Conservation (phyloP, 1,140 invertebrate species). For the Campoletis sonorensis region DNA sequence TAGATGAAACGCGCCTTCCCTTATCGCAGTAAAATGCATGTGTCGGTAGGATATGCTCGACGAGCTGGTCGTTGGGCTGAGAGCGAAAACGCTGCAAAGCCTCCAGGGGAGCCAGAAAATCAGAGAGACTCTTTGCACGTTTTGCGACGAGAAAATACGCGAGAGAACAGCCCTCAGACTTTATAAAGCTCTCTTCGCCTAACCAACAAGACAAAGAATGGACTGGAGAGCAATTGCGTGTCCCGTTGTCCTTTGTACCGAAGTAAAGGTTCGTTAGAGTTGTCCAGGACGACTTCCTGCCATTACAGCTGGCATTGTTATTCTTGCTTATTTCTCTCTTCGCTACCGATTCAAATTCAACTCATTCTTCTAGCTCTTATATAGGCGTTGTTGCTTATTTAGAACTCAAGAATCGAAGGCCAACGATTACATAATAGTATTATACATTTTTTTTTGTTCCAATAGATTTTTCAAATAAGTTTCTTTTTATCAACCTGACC, state of each 20-base stretch:
- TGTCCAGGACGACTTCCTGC: conserved; percentile 40
- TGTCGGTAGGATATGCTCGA: conserved; percentile 1
- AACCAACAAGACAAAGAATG: conserved; percentile 39
- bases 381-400: not conserved
- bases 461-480: no score
- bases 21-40: conserved; percentile 33
- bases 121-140: conserved; percentile 1
- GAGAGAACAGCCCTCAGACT: conserved; percentile 25
- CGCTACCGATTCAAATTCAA: conserved; percentile 2
- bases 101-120: conserved; percentile 17
- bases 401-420: not conserved
- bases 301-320: conserved; percentile 15
- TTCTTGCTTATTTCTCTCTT: conserved; percentile 4
- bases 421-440: no score
- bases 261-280: conserved; percentile 37
- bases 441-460: no score
- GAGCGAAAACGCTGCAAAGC: conserved; percentile 15
- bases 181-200: conserved; percentile 4
- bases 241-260: conserved; percentile 32
- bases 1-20: conserved; percentile 33
- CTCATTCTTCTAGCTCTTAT: not conserved
- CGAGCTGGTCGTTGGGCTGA: not conserved
- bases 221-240: conserved; percentile 35
- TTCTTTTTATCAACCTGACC: no score
- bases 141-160: conserved; percentile 20